Evolutionary conservation across 2,797 vertebrate species (phyloP).

Genomic region (Sorex maritimensis): DNA sequence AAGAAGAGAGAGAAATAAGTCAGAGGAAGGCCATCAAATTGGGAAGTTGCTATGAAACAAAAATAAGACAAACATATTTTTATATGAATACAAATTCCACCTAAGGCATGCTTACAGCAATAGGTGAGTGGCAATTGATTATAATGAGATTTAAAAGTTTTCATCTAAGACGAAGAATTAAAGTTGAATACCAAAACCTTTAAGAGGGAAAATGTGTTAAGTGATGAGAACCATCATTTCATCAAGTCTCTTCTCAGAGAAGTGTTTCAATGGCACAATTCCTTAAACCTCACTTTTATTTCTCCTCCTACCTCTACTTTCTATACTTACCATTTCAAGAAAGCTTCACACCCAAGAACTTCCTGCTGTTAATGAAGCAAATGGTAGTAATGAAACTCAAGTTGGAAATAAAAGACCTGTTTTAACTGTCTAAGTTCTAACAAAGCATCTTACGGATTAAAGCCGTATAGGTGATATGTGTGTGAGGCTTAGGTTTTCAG

Average conservation of each 20-base stretch:
- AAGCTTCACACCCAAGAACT: constrained; percentile 80
- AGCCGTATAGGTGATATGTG: constrained; percentile 22
- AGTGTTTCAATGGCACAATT: constrained; percentile 36
- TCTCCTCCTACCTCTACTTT: constrained; percentile 58
- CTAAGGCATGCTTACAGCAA: constrained; percentile 25
- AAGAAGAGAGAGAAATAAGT: constrained; percentile 55
- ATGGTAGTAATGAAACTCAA: constrained; percentile 82
- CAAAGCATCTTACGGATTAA: constrained; percentile 70
- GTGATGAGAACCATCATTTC: not conserved
- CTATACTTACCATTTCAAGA: constrained; percentile 79
- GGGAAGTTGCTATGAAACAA: constrained; percentile 49
- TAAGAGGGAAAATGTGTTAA: constrained; percentile 11
- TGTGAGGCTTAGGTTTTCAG: not conserved
- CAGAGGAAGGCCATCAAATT: constrained; percentile 29
- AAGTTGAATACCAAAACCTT: constrained; percentile 35
- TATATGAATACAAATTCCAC: constrained; percentile 55
- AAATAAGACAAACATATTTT: constrained; percentile 62
- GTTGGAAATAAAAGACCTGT: constrained; percentile 26
- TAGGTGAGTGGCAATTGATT: not conserved
- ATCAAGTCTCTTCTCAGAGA: not conserved
- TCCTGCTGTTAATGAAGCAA: constrained; percentile 83
- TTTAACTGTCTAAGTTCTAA: constrained; percentile 68
- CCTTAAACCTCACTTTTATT: constrained; percentile 69
- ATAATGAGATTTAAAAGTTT: constrained; percentile 46
- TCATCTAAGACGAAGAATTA: constrained; percentile 23